Percentiles rank a stretch among this genome's conserved stretches.
These are phyloP conservation scores for Aricia agestis DNA, from an alignment of 1,140 invertebrate genomes.

Conservation along the genomic window DNA sequence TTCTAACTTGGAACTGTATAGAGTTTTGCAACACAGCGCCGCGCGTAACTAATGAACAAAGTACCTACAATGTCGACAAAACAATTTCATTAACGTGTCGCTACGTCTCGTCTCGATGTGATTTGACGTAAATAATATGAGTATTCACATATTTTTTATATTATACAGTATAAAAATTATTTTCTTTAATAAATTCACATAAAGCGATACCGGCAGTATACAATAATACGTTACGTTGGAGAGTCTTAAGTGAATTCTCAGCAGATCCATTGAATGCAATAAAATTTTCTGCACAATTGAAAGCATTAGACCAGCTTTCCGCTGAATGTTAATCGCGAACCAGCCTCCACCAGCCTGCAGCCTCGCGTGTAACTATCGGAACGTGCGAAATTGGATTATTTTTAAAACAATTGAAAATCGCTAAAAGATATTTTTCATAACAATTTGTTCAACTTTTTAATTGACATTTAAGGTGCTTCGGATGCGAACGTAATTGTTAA, in stretches of 20 bases:
- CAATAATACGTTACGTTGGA: slow-evolving; percentile 15
- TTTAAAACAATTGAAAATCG: slow-evolving; percentile 23
- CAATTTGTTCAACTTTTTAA: not conserved
- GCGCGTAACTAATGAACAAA: too few relatives aligned
- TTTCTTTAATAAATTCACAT: too few relatives aligned
- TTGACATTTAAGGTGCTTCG: not conserved
- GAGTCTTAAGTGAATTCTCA: slow-evolving; percentile 43
- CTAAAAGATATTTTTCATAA: slow-evolving; percentile 5
- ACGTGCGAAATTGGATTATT: slow-evolving; percentile 40
- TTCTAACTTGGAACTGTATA: too few relatives aligned
- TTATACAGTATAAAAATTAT: too few relatives aligned
- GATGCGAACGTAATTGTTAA: slow-evolving; percentile 1
- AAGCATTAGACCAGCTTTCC: slow-evolving; percentile 56
- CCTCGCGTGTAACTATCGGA: slow-evolving; percentile 56
- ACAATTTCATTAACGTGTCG: too few relatives aligned
- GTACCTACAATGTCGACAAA: too few relatives aligned
- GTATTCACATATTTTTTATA: too few relatives aligned
- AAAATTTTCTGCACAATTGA: slow-evolving; percentile 72
- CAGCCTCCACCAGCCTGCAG: slow-evolving; percentile 44
- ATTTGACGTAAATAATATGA: too few relatives aligned
- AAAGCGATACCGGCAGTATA: not conserved
- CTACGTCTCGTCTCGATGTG: too few relatives aligned
- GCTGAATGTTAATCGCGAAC: slow-evolving; percentile 62
- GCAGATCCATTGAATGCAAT: slow-evolving; percentile 62
- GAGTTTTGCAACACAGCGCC: too few relatives aligned